Conservation (phyloP, 2,797 vertebrate species). For the Dryobates pubescens region DNA sequence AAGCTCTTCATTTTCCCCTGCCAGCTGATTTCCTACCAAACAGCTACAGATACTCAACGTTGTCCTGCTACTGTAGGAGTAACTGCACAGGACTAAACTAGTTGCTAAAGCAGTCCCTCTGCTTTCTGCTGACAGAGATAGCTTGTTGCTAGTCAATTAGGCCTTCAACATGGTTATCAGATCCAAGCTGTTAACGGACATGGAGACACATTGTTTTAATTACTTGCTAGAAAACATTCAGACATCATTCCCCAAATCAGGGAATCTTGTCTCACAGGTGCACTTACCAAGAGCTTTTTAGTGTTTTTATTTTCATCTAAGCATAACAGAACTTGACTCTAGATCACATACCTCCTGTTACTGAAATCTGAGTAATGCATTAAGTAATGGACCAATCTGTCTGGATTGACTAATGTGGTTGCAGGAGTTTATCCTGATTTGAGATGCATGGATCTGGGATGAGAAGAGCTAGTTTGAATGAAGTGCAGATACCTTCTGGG, state of each 20-base stretch:
- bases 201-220: conserved; percentile 31
- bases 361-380: conserved; percentile 75
- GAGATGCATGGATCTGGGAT: conserved; percentile 40
- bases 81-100: conserved; percentile 43
- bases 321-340: conserved; percentile 73
- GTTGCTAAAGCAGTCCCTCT: conserved; percentile 44
- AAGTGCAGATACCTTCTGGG: neutral
- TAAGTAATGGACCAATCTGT: conserved; percentile 72
- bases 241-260: conserved; percentile 43
- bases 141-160: conserved; percentile 58
- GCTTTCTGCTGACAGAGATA: conserved; percentile 62
- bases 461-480: conserved; percentile 35
- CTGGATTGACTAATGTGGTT: conserved; percentile 62
- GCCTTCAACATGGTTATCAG: conserved; percentile 40
- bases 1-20: conserved; percentile 8
- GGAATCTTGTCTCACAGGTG: conserved; percentile 72
- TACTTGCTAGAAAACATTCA: conserved; percentile 57
- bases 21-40: conserved; percentile 56
- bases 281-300: conserved; percentile 57
- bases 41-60: neutral
- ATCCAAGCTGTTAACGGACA: conserved; percentile 39
- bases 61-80: conserved; percentile 48
- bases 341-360: conserved; percentile 68
- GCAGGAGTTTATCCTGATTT: conserved; percentile 51
- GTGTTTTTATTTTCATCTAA: conserved; percentile 75